Conservation (phyloP, 2,113 vertebrate species). For the Reinhardtius hippoglossoides region DNA sequence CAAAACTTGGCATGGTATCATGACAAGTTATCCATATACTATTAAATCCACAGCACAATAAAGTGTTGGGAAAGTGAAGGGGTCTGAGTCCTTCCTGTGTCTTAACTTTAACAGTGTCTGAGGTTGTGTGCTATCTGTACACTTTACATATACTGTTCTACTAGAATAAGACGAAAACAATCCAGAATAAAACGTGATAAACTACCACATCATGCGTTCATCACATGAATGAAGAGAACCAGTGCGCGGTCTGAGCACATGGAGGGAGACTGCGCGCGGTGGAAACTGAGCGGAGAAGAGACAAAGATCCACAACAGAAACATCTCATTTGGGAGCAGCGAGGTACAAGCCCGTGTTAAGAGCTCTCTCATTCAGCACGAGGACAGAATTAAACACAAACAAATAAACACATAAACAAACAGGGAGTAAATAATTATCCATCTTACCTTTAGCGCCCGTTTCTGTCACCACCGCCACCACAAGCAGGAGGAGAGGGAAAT, state of each 20-base stretch:
- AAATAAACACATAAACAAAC: background rate
- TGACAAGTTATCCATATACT: no score
- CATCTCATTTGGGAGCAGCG: background rate
- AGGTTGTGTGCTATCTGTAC: background rate
- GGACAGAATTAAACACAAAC: background rate
- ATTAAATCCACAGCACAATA: background rate
- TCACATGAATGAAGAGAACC: background rate
- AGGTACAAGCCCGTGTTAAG: background rate
- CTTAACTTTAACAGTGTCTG: slow-evolving; percentile 18
- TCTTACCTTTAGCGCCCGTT: slow-evolving; percentile 72
- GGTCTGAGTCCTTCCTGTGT: background rate
- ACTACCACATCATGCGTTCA: background rate
- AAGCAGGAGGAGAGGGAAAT: slow-evolving; percentile 57
- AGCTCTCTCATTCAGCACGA: background rate
- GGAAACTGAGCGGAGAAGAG: background rate
- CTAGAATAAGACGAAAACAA: background rate
- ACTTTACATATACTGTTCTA: background rate
- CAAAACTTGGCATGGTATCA: background rate
- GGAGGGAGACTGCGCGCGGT: background rate
- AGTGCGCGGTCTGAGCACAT: slow-evolving; percentile 29
- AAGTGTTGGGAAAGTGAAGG: background rate
- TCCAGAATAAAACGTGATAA: background rate
- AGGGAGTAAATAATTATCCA: no score
- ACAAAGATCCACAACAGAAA: slow-evolving; percentile 12
- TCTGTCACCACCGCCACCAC: slow-evolving; percentile 45